Conservation (phyloP, 1,140 invertebrate species). For the Portunus trituberculatus region DNA sequence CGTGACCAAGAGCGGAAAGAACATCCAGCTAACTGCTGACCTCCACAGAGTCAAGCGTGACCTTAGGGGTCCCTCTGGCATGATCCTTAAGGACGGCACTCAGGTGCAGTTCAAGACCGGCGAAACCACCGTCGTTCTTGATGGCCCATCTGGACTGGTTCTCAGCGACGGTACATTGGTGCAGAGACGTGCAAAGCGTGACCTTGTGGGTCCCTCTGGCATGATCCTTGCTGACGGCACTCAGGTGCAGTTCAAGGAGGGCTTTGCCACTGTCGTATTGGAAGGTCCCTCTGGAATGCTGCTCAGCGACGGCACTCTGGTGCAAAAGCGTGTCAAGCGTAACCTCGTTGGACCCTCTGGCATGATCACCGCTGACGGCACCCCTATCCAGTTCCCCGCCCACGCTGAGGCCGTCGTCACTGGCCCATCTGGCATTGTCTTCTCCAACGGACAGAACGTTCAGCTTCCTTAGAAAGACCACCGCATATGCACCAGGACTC, state of each 20-base stretch:
- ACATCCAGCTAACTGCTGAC: conserved; percentile 51
- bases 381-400: conserved; percentile 65
- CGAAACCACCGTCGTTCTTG: neutral
- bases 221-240: conserved; percentile 50
- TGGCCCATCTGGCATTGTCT: conserved; percentile 72
- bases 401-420: conserved; percentile 37
- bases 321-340: conserved; percentile 61
- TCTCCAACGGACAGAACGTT: conserved; percentile 72
- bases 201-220: conserved; percentile 34
- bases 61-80: conserved; percentile 67
- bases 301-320: conserved; percentile 50
- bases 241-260: conserved; percentile 15
- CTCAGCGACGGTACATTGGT: conserved; percentile 41
- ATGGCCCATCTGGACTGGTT: conserved; percentile 6
- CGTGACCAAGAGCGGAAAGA: conserved; percentile 50
- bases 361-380: conserved; percentile 32
- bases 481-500: neutral
- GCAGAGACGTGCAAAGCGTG: conserved; percentile 29
- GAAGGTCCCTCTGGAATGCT: conserved; percentile 51
- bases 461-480: conserved; percentile 35
- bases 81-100: conserved; percentile 67
- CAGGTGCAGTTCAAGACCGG: conserved; percentile 41
- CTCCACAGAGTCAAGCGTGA: conserved; percentile 31
- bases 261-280: conserved; percentile 8
- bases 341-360: conserved; percentile 38